A percentile compares a stretch with the other conserved stretches of the same genome.
Conservation (phyloP, 2,888 invertebrate genomes). For the Lagria hirta region DNA sequence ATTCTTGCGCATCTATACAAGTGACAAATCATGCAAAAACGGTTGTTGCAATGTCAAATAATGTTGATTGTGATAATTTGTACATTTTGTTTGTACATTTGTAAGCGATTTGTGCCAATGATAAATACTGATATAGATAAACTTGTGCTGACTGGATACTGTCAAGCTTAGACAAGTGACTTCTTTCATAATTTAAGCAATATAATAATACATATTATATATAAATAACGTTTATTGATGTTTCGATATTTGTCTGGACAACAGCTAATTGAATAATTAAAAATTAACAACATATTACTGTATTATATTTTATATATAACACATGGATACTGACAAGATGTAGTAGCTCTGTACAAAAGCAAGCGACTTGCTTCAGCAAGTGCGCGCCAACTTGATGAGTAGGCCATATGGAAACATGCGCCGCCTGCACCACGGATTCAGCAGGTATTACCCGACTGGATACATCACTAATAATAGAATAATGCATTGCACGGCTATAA, state of each 20-base stretch:
- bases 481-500: constrained; percentile 46
- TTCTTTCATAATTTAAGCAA: no score
- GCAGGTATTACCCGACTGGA: constrained; percentile 49
- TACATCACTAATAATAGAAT: constrained; percentile 39
- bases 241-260: constrained; percentile 29
- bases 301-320: constrained; percentile 26
- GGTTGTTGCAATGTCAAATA: no score
- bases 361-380: constrained; percentile 45
- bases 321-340: constrained; percentile 35
- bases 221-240: constrained; percentile 27
- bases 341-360: constrained; percentile 44
- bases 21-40: no score
- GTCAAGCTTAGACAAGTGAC: no score
- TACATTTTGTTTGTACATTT: no score
- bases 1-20: no score
- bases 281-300: constrained; percentile 24
- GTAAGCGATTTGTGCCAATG: no score
- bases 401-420: constrained; percentile 54
- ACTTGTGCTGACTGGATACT: no score
- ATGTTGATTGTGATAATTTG: no score
- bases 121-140: no score
- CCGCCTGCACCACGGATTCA: constrained; percentile 54
- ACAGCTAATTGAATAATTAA: constrained; percentile 28
- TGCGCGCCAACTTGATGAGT: constrained; percentile 46
- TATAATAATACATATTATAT: no score